Conservation (phyloP, 2,113 vertebrate species). For the Pongo pygmaeus region DNA sequence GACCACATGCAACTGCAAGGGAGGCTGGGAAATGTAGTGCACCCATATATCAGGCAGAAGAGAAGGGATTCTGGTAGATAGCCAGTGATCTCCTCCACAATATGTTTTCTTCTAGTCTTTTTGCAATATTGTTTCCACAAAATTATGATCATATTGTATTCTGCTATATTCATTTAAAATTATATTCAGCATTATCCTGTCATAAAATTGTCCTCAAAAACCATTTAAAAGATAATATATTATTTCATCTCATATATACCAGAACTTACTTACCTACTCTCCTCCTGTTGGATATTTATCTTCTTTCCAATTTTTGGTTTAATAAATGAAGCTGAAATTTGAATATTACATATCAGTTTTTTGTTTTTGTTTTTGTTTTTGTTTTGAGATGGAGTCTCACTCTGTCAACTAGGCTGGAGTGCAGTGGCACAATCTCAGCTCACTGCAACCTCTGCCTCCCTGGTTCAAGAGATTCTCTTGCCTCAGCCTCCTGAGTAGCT, state of each 20-base stretch:
- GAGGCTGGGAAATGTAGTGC: background rate
- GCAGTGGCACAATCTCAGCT: too few species aligned
- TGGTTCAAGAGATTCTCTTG: too few species aligned
- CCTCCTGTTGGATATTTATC: background rate
- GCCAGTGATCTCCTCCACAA: background rate
- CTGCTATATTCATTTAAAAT: background rate
- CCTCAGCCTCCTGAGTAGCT: too few species aligned
- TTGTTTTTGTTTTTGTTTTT: too few species aligned
- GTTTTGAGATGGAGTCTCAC: too few species aligned
- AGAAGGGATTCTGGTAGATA: background rate
- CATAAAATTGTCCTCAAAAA: background rate
- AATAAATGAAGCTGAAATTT: slow-evolving; percentile 11
- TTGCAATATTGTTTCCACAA: background rate
- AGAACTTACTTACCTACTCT: background rate
- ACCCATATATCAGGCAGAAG: background rate
- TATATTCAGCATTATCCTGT: background rate
- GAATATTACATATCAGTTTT: background rate
- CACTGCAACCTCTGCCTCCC: too few species aligned
- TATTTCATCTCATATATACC: background rate
- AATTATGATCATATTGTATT: background rate
- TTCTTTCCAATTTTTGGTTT: background rate
- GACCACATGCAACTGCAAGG: background rate
- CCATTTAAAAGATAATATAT: background rate
- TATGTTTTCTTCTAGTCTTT: background rate
- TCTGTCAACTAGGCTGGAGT: too few species aligned